Base-by-base conservation (phyloP, 2,797 vertebrate species). In the Schizopygopsis malacanthus region DNA sequence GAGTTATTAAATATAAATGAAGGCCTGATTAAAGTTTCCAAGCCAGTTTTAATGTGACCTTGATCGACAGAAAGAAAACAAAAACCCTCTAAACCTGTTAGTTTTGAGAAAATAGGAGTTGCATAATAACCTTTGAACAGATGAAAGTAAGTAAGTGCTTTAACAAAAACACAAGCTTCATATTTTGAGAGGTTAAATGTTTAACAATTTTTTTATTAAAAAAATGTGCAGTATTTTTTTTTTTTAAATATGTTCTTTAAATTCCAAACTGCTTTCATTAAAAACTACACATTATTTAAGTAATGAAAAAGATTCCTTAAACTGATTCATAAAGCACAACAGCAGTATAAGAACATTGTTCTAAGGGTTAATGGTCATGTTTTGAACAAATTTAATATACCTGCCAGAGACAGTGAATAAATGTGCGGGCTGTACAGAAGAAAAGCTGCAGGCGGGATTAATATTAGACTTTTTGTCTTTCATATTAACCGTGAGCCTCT, bases 401-500 rank as follows among this genome's bases (percentile, higher is more conserved):
- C 63, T 81, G 63, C 79, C 65, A 70, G 4, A 54, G 45, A 52
- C 50, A 59, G 37, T 56, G 50, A 61, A 82, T 72, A 73, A 82
- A 73, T 28, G 16, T 41, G 12, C 9, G 33, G 16, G 56, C 52
- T 79, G 39, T 28, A 79, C 56, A 65, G 16, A 47, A 15, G 37
- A 56, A 71, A 61, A 54, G 67, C 76, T 81, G 78, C 71, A 81
- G 79, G 78, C 78, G 20, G 22, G 79, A 69, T 81, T 81, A 67
- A 81, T 52, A 81, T 82, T 69, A 54, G 52, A 87, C 81, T 82
- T 78, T 71, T 50, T 52, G 63, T 71, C 33, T 79, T 28, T 79
- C 10, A 39, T 84, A 83, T 76, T 80, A 76, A 72, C 78, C 11
- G 39, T 41, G 45, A 70, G 11, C 50, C 56, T 81, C 70, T 67